phyloP scores from a whole-genome alignment of 1,140 invertebrate genomes.

The Drosophila pandora region DNA sequence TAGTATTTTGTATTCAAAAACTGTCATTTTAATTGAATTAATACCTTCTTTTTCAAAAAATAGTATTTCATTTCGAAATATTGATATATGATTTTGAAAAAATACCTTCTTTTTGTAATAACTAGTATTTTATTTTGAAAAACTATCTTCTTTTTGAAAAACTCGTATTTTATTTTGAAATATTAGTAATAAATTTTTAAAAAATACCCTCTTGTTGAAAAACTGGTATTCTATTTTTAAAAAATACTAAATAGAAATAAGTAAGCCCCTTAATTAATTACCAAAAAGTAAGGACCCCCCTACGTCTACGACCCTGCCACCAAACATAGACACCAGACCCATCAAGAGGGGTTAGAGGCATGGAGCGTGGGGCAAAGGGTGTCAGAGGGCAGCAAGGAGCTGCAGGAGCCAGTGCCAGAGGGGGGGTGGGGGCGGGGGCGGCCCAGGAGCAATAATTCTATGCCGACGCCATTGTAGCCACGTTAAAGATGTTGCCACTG shows the following conservation, averaged over 20 bases:
- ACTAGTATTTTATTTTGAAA: no score
- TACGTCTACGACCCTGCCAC: not conserved
- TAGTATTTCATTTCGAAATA: no score
- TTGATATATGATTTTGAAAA: no score
- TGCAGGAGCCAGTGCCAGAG: not conserved
- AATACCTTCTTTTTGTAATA: no score
- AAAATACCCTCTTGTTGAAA: no score
- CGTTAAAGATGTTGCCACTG: constrained; percentile 81
- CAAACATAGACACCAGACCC: constrained; percentile 37
- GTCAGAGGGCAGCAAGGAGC: not conserved
- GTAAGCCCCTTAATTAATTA: no score
- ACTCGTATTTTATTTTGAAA: no score
- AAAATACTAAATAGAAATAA: not conserved
- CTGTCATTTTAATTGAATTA: no score
- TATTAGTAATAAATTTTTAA: no score
- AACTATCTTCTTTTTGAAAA: no score
- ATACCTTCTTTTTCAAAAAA: no score
- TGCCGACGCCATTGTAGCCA: constrained; percentile 72
- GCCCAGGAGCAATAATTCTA: constrained; percentile 72
- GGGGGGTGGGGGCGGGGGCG: not conserved
- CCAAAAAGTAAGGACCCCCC: not conserved
- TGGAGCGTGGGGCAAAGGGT: not conserved
- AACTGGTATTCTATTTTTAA: not conserved
- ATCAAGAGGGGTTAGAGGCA: not conserved
- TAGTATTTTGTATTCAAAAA: no score